Evolutionary conservation across 2,888 invertebrate species (phyloP).

Genomic region (Deroplatys truncata): DNA sequence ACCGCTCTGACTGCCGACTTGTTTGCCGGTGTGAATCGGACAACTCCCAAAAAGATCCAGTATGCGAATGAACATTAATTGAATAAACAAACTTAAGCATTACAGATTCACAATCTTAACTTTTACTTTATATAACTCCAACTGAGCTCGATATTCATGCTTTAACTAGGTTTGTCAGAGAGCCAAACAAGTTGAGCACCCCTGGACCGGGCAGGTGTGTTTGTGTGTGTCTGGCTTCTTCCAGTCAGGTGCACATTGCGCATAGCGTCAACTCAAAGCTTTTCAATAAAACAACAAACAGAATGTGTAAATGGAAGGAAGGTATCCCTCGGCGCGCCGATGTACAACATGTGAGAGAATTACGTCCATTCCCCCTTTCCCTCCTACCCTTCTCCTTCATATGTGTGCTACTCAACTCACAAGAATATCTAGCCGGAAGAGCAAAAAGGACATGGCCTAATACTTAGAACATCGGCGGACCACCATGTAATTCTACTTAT

Average conservation of each 20-base stretch:
- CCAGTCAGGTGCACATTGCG: not conserved
- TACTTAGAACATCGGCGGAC: not conserved
- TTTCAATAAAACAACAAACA: slow-evolving; percentile 29
- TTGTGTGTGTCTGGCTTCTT: not conserved
- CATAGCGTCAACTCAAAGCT: not conserved
- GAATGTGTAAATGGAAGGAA: slow-evolving; percentile 20
- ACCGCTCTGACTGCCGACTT: too few relatives aligned
- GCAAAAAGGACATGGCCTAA: not conserved
- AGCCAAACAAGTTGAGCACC: not conserved
- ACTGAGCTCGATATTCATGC: too few relatives aligned
- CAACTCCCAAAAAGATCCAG: too few relatives aligned
- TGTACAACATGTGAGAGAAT: not conserved
- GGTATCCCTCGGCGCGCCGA: not conserved
- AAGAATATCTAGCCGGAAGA: not conserved
- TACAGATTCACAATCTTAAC: too few relatives aligned
- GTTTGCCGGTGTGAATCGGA: too few relatives aligned
- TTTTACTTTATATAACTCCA: too few relatives aligned
- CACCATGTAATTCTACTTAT: not conserved
- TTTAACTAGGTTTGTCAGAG: too few relatives aligned
- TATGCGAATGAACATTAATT: too few relatives aligned
- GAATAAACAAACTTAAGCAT: too few relatives aligned
- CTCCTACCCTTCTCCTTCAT: not conserved
- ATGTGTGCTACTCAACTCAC: not conserved
- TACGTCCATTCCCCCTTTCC: not conserved
- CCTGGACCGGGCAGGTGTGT: not conserved